Conservation (phyloP, 2,797 vertebrate species). For the Liparis tanakae region DNA sequence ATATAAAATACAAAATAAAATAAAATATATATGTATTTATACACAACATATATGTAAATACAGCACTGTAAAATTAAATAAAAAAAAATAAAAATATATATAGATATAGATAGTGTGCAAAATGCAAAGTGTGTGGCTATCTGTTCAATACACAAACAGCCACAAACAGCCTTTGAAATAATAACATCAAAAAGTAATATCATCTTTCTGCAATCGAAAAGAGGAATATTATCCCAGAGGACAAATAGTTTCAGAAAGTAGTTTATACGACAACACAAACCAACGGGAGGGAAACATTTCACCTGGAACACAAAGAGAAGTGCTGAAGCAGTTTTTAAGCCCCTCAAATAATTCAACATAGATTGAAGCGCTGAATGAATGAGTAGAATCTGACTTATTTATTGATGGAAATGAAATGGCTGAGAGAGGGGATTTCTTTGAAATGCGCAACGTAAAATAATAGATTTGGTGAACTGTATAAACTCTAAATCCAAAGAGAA, state of each 20-base stretch:
- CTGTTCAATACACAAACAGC: slow-evolving; percentile 57
- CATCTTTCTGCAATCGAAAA: slow-evolving; percentile 64
- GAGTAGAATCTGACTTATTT: slow-evolving; percentile 77
- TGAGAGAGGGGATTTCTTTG: slow-evolving; percentile 78
- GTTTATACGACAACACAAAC: slow-evolving; percentile 75
- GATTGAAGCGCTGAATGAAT: slow-evolving; percentile 73
- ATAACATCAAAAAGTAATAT: slow-evolving; percentile 74
- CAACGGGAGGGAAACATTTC: slow-evolving; percentile 80
- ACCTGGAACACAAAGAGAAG: slow-evolving; percentile 80
- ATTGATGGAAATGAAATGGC: slow-evolving; percentile 83
- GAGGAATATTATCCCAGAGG: slow-evolving; percentile 70
- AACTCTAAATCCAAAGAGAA: slow-evolving; percentile 60
- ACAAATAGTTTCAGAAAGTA: slow-evolving; percentile 73
- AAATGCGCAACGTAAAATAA: slow-evolving; percentile 77
- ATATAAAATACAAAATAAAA: too few relatives aligned
- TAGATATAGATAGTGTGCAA: too few relatives aligned
- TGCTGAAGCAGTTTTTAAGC: slow-evolving; percentile 74
- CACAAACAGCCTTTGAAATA: slow-evolving; percentile 63
- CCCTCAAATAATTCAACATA: slow-evolving; percentile 77
- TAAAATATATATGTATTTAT: too few relatives aligned
- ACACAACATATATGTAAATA: too few relatives aligned
- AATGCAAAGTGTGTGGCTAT: too few relatives aligned
- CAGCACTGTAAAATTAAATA: too few relatives aligned
- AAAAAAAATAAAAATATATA: too few relatives aligned
- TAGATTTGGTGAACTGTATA: slow-evolving; percentile 72